Percentiles rank a stretch among this genome's conserved stretches.
Evolutionary conservation across 2,797 vertebrate genomes (phyloP).

Genomic region (Xenopus petersii): DNA sequence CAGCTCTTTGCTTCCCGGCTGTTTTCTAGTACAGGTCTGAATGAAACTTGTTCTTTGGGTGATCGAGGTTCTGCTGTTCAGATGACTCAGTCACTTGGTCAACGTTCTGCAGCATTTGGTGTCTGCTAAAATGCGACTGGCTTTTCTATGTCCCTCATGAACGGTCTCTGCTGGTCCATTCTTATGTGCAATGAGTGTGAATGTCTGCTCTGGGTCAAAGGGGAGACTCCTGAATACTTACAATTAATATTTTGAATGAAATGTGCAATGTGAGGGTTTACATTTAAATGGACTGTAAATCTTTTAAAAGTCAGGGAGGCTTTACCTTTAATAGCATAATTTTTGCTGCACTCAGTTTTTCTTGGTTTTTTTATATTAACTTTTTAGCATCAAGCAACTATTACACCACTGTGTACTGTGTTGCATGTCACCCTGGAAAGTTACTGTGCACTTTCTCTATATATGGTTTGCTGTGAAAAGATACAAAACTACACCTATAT

Average conservation of each 20-base stretch:
- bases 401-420: too few species aligned
- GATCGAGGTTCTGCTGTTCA: constrained; percentile 59
- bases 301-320: too few species aligned
- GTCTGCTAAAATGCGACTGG: constrained; percentile 73
- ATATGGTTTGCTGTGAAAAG: too few species aligned
- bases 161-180: constrained; percentile 72
- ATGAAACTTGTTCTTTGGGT: constrained; percentile 58
- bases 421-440: too few species aligned
- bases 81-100: constrained; percentile 66
- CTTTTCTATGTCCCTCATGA: constrained; percentile 76
- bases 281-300: background rate
- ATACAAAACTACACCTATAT: too few species aligned
- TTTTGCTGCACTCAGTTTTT: too few species aligned
- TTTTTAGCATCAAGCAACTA: too few species aligned
- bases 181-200: constrained; percentile 72
- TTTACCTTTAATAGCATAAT: too few species aligned
- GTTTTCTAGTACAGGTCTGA: constrained; percentile 57
- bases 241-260: constrained; percentile 75
- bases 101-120: constrained; percentile 71
- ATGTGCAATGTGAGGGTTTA: constrained; percentile 53
- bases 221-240: constrained; percentile 74
- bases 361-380: too few species aligned
- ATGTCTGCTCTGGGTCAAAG: constrained; percentile 73
- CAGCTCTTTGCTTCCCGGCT: constrained; percentile 60
- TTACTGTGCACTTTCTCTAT: too few species aligned